Conservation (phyloP, 2,113 vertebrate species). For the Embiotoca jacksoni region DNA sequence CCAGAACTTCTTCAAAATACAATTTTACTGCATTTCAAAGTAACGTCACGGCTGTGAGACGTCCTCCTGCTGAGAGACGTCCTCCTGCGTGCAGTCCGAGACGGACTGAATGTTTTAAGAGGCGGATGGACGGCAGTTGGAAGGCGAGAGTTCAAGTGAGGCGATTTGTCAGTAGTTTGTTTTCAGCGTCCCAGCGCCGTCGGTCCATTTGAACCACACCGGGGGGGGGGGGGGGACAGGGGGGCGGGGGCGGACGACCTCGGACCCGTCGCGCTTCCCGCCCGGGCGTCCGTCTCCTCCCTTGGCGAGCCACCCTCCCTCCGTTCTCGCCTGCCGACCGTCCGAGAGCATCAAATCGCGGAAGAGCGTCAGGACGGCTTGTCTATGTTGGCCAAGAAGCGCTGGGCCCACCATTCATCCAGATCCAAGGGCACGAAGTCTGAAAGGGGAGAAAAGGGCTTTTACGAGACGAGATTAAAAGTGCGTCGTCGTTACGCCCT, state of each 20-base stretch:
- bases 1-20: slow-evolving; percentile 59
- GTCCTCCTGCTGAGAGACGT: neutral
- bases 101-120: neutral
- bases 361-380: slow-evolving; percentile 81
- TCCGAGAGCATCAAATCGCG: slow-evolving; percentile 6
- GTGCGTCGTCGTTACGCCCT: neutral
- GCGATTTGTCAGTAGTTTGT: slow-evolving; percentile 21
- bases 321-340: slow-evolving; percentile 28
- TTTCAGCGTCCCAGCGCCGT: slow-evolving; percentile 36
- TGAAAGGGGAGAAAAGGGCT: slow-evolving; percentile 59
- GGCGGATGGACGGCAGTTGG: neutral
- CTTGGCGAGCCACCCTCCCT: neutral
- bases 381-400: slow-evolving; percentile 92
- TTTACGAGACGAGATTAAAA: neutral
- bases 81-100: slow-evolving; percentile 16
- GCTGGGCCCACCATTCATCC: slow-evolving; percentile 96
- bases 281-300: neutral
- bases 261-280: slow-evolving; percentile 11
- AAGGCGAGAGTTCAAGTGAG: slow-evolving; percentile 32
- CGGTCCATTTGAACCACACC: slow-evolving; percentile 28
- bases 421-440: slow-evolving; percentile 93
- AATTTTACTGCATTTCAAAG: slow-evolving; percentile 70
- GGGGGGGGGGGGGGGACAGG: too few relatives aligned
- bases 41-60: slow-evolving; percentile 16
- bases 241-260: too few relatives aligned